phyloP scores from a whole-genome alignment of 2,797 vertebrate genomes.

The Myotis daubentonii region DNA sequence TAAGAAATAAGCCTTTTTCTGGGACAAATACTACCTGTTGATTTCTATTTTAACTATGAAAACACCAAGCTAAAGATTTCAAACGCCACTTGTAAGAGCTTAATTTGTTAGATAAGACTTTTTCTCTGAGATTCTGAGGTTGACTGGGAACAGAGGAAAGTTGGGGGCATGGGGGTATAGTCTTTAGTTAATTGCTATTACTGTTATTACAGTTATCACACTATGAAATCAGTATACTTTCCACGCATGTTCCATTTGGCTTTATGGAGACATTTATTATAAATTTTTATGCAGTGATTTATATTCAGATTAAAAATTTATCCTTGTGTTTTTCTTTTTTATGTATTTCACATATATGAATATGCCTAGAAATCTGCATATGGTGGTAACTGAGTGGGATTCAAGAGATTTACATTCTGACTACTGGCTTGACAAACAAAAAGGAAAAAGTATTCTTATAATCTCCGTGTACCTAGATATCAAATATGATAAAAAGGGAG shows the following conservation, averaged over 20 bases:
- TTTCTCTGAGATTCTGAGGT: background rate
- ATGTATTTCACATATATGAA: background rate
- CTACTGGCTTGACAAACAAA: background rate
- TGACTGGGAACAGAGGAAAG: background rate
- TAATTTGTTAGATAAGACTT: background rate
- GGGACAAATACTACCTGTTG: background rate
- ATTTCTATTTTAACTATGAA: background rate
- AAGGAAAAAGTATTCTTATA: slow-evolving; percentile 1
- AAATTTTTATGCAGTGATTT: background rate
- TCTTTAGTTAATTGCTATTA: slow-evolving; percentile 13
- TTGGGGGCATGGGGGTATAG: background rate
- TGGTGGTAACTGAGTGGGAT: background rate
- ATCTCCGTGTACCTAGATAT: background rate
- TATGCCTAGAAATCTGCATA: background rate
- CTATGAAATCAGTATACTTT: slow-evolving; percentile 3
- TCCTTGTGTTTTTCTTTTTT: background rate
- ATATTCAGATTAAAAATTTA: background rate
- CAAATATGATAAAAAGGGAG: background rate
- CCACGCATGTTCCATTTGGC: background rate
- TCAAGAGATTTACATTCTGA: background rate
- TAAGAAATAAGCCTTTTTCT: slow-evolving; percentile 44
- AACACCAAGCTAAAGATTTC: background rate
- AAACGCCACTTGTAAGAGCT: background rate
- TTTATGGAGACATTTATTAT: background rate
- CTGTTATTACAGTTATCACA: background rate